phyloP scores from a whole-genome alignment of 2,888 invertebrate genomes.

The Bibio marci region DNA sequence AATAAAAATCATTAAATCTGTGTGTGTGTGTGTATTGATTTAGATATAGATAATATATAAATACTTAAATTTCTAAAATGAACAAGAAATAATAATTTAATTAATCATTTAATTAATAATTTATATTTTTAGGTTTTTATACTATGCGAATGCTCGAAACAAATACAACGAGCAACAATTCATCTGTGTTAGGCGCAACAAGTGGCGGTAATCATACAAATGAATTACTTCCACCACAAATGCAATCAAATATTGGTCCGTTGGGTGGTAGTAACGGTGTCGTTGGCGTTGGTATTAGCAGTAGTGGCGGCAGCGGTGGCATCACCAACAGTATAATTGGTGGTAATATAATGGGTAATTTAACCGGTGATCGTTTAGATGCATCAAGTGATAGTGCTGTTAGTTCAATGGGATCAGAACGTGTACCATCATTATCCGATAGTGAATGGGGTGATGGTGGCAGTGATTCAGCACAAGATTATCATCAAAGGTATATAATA shows the following conservation, averaged over 20 bases:
- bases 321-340: constrained; percentile 1
- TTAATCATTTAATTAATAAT: too few species aligned
- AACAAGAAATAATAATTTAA: too few species aligned
- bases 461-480: constrained; percentile 71
- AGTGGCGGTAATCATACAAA: constrained; percentile 11
- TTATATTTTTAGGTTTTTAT: constrained; percentile 52
- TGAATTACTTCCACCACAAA: constrained; percentile 8
- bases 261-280: constrained; percentile 31
- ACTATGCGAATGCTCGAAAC: constrained; percentile 69
- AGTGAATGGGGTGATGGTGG: constrained; percentile 82
- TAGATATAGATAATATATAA: too few species aligned
- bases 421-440: constrained; percentile 74
- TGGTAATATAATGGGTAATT: constrained; percentile 9
- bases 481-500: constrained; percentile 32
- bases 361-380: constrained; percentile 48
- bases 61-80: too few species aligned
- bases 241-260: constrained; percentile 11
- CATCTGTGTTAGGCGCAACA: constrained; percentile 20
- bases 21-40: too few species aligned
- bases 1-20: too few species aligned
- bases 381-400: constrained; percentile 83
- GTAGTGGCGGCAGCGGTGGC: constrained; percentile 14
- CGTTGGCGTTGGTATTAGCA: constrained; percentile 15
- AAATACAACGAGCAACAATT: constrained; percentile 26
- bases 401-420: constrained; percentile 82